These are phyloP conservation scores for Elephantulus edwardii DNA, from an alignment of 2,113 vertebrate species.

Conservation along the genomic window DNA sequence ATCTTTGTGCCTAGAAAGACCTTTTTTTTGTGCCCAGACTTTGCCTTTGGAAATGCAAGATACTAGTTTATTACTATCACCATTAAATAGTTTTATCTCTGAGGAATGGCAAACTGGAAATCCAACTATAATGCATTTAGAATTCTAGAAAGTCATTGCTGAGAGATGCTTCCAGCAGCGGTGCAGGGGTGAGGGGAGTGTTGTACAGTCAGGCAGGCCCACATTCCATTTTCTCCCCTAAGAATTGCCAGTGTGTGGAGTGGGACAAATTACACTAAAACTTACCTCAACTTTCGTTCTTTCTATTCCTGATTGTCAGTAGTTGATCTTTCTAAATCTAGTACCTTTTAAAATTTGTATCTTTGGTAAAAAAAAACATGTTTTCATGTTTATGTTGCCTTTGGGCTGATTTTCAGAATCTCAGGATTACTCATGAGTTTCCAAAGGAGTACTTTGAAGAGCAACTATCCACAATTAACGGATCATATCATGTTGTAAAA, in stretches of 20 bases:
- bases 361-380: not conserved
- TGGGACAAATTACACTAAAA: not conserved
- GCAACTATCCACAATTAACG: conserved; percentile 73
- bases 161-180: not conserved
- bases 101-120: not conserved
- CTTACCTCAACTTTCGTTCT: not conserved
- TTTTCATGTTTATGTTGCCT: not conserved
- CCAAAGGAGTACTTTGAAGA: conserved; percentile 67
- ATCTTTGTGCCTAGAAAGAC: not conserved
- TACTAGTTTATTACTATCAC: not conserved
- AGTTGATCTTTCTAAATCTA: conserved; percentile 46
- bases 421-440: conserved; percentile 66
- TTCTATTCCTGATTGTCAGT: not conserved
- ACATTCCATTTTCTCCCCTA: not conserved
- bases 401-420: conserved; percentile 72
- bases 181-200: not conserved
- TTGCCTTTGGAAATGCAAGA: conserved; percentile 27
- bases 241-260: not conserved
- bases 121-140: not conserved
- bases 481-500: conserved; percentile 75
- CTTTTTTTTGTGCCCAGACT: not conserved
- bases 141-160: not conserved
- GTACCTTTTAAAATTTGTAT: conserved; percentile 32
- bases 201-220: not conserved
- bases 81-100: conserved; percentile 45